Conservation (phyloP, 23 tunicate genomes). For the Trididemnum clinides region DNA sequence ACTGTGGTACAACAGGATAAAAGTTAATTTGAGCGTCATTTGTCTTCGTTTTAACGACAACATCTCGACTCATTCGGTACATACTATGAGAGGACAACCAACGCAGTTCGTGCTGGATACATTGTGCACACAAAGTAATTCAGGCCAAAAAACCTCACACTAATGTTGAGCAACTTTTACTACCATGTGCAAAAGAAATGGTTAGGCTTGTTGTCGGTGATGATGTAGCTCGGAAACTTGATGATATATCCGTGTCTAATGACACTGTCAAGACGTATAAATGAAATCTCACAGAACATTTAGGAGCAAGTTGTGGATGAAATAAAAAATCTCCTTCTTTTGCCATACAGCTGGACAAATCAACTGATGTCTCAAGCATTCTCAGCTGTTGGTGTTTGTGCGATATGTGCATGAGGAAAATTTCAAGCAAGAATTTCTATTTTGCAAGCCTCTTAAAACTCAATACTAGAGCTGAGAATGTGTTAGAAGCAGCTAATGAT, state of each 20-base stretch:
- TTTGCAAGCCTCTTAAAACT: too few relatives aligned
- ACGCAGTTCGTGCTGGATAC: conserved; percentile 7
- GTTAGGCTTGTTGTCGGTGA: conserved; percentile 13
- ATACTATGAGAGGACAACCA: conserved; percentile 5
- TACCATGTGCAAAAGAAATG: conserved; percentile 11
- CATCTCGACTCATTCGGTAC: conserved; percentile 6
- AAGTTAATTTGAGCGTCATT: conserved; percentile 13
- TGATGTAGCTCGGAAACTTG: background rate
- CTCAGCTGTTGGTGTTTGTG: too few relatives aligned
- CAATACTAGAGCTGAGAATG: too few relatives aligned
- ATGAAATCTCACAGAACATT: conserved; percentile 4
- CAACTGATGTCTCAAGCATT: too few relatives aligned
- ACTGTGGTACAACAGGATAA: background rate
- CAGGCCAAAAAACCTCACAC: conserved; percentile 6
- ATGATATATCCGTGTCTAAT: conserved; percentile 7
- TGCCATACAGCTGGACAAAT: too few relatives aligned
- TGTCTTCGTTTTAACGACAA: background rate
- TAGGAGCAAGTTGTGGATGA: conserved; percentile 16
- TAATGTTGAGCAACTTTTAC: background rate
- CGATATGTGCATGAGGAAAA: too few relatives aligned
- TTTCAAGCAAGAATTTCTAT: too few relatives aligned
- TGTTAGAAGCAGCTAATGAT: too few relatives aligned
- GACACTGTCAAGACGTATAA: conserved; percentile 10
- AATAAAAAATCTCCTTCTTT: too few relatives aligned
- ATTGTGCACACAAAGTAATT: background rate